Evolutionary conservation across 2,888 invertebrate species (phyloP).

Genomic region (Ophion slaviceki): DNA sequence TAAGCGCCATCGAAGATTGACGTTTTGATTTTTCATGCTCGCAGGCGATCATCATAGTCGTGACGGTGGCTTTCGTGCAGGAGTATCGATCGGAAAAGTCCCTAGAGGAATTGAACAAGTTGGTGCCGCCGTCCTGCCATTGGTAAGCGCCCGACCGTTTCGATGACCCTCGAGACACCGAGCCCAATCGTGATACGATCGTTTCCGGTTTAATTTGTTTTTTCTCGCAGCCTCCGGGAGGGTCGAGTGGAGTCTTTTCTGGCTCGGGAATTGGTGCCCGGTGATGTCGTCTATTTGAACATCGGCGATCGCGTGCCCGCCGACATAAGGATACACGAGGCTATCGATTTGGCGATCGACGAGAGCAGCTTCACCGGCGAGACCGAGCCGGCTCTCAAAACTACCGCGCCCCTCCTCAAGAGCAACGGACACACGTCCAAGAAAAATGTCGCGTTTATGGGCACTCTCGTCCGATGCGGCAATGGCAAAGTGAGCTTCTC

Average conservation of each 20-base stretch:
- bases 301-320: conserved; percentile 99
- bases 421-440: conserved; percentile 88
- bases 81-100: conserved; percentile 99
- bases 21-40: conserved; percentile 44
- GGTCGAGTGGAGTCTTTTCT: conserved; percentile 94
- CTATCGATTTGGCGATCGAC: conserved; percentile 96
- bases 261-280: conserved; percentile 98
- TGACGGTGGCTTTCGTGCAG: conserved; percentile 99
- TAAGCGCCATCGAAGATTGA: background rate
- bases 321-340: conserved; percentile 96
- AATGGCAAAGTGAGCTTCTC: conserved; percentile 92
- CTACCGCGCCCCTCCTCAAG: conserved; percentile 87
- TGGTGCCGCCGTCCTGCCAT: conserved; percentile 98
- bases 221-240: conserved; percentile 90
- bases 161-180: background rate
- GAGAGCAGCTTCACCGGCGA: conserved; percentile 99
- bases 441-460: conserved; percentile 98
- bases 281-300: conserved; percentile 96
- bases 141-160: conserved; percentile 86
- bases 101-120: conserved; percentile 96
- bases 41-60: conserved; percentile 91
- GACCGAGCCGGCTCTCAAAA: conserved; percentile 95
- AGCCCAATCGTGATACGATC: background rate
- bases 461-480: conserved; percentile 97
- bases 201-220: background rate